Evolutionary conservation across 2,888 invertebrate species (phyloP).

Genomic region (Limenitis camilla): DNA sequence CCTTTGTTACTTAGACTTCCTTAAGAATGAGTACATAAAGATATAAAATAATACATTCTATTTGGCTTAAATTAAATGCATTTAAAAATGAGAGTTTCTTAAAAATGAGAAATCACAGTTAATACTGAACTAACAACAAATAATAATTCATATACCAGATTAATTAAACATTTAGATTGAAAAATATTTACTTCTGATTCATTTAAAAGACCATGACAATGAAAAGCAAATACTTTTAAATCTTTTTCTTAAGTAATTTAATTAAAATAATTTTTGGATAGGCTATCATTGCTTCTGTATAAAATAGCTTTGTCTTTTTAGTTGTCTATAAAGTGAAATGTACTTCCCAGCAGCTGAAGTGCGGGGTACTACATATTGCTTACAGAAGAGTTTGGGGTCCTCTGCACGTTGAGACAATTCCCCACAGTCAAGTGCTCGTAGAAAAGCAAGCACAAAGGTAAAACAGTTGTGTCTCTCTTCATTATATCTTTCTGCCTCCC

Average conservation of each 20-base stretch:
- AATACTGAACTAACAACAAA: constrained; percentile 64
- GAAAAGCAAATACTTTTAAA: no score
- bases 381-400: constrained; percentile 82
- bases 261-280: constrained; percentile 21
- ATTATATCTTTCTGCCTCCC: constrained; percentile 82
- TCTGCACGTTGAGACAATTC: constrained; percentile 80
- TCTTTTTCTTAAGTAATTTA: no score
- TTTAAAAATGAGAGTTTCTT: constrained; percentile 52
- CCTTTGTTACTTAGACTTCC: background rate
- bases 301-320: constrained; percentile 70
- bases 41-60: constrained; percentile 28
- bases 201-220: no score
- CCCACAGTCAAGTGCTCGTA: constrained; percentile 81
- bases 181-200: no score
- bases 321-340: constrained; percentile 85
- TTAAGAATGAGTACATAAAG: background rate
- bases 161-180: constrained; percentile 15
- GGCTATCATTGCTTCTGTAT: constrained; percentile 63
- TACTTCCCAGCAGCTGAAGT: constrained; percentile 90
- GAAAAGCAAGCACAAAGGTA: constrained; percentile 87
- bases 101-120: constrained; percentile 69
- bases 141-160: constrained; percentile 39
- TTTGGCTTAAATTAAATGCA: constrained; percentile 71
- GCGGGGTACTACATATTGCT: constrained; percentile 85
- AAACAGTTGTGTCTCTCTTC: constrained; percentile 89